Evolutionary conservation across 2,888 invertebrate genomes (phyloP).

Genomic region (Yponomeuta sedellus): DNA sequence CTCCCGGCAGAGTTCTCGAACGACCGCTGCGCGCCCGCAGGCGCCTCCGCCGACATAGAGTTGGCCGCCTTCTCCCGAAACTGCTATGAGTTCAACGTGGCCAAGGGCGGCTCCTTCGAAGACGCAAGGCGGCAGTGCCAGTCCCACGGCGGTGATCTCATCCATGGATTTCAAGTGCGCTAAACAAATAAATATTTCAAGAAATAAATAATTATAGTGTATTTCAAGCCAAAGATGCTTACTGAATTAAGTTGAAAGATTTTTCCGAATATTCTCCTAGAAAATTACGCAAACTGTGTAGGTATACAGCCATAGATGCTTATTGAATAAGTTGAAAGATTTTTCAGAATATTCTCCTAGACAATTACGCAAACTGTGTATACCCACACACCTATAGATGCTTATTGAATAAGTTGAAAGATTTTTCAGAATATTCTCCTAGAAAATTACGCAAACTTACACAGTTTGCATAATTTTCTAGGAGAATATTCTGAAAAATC

Average conservation of each 20-base stretch:
- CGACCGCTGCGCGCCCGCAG: constrained; percentile 86
- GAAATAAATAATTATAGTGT: no score
- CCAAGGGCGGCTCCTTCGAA: constrained; percentile 88
- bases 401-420: no score
- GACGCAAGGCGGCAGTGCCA: constrained; percentile 87
- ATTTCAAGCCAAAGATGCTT: no score
- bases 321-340: no score
- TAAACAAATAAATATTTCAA: no score
- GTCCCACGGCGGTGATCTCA: constrained; percentile 82
- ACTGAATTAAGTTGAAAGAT: no score
- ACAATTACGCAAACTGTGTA: background rate
- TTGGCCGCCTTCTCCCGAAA: constrained; percentile 89
- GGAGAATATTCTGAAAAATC: no score
- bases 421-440: no score
- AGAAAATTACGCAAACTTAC: no score
- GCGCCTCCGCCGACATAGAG: constrained; percentile 86
- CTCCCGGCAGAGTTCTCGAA: constrained; percentile 84
- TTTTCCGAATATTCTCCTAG: background rate
- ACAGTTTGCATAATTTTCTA: background rate
- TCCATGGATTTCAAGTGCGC: constrained; percentile 79
- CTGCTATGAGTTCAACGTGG: constrained; percentile 92
- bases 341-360: background rate
- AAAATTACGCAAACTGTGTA: background rate
- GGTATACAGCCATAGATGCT: no score
- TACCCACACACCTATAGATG: no score